Evolutionary conservation across 2,797 vertebrate genomes (phyloP).

Genomic region (Liparis tanakae): DNA sequence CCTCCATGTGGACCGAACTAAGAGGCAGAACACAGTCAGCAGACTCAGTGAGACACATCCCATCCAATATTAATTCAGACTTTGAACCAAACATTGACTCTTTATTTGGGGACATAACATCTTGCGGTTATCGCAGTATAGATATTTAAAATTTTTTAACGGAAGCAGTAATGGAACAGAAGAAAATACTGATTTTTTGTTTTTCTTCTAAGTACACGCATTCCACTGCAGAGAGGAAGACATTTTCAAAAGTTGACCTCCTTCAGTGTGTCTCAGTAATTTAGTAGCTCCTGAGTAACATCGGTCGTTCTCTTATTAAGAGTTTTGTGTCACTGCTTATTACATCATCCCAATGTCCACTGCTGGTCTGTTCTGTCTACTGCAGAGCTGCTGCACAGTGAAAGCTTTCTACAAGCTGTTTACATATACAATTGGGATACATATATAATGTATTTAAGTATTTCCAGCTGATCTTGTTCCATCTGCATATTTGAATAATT

Average conservation of each 20-base stretch:
- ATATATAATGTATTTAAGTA: slow-evolving; percentile 15
- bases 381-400: slow-evolving; percentile 7
- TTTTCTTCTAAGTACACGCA: background rate
- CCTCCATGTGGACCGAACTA: slow-evolving; percentile 96
- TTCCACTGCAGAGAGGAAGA: background rate
- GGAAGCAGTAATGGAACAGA: background rate
- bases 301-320: background rate
- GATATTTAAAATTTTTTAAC: background rate
- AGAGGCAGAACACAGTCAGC: slow-evolving; percentile 55
- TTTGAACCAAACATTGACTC: background rate
- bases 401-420: background rate
- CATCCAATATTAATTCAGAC: slow-evolving; percentile 7
- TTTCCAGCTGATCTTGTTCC: slow-evolving; percentile 23
- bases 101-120: background rate
- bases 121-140: background rate
- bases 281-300: background rate
- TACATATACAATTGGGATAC: background rate
- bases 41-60: slow-evolving; percentile 17
- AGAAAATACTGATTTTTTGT: background rate
- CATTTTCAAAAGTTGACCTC: background rate
- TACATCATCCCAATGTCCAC: background rate
- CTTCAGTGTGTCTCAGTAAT: background rate
- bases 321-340: background rate
- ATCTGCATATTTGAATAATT: slow-evolving; percentile 27
- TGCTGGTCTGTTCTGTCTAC: background rate